Evolutionary conservation across 2,797 vertebrate species (phyloP).

Genomic region (Megalops cyprinoides): DNA sequence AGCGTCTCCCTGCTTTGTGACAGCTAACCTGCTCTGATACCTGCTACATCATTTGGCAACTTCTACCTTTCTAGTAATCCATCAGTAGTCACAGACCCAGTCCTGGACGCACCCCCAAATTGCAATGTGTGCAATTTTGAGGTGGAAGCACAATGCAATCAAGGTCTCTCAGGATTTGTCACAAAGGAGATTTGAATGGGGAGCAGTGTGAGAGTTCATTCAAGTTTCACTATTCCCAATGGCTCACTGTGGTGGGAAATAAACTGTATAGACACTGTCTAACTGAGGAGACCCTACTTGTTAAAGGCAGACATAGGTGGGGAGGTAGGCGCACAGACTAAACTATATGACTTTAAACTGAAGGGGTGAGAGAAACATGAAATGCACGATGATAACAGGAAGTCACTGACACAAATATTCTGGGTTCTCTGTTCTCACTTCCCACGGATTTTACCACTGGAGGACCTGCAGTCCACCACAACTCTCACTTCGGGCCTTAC

Average conservation of each 20-base stretch:
- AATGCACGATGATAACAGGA: slow-evolving; percentile 29
- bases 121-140: not conserved
- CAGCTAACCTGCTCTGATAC: no score
- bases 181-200: not conserved
- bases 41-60: not conserved
- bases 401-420: slow-evolving; percentile 8
- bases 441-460: not conserved
- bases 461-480: not conserved
- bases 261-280: not conserved
- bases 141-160: not conserved
- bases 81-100: not conserved
- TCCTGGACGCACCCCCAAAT: not conserved
- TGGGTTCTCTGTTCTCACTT: not conserved
- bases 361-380: slow-evolving; percentile 21
- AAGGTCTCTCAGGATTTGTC: not conserved
- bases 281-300: not conserved
- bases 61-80: not conserved
- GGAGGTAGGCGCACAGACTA: no score
- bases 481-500: not conserved
- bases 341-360: not conserved
- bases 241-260: not conserved
- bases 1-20: not conserved
- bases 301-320: no score
- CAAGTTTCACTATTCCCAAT: not conserved
- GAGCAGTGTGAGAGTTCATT: not conserved